Base-by-base conservation (phyloP, 2,888 invertebrate species). In the Athripsodes cinereus region DNA sequence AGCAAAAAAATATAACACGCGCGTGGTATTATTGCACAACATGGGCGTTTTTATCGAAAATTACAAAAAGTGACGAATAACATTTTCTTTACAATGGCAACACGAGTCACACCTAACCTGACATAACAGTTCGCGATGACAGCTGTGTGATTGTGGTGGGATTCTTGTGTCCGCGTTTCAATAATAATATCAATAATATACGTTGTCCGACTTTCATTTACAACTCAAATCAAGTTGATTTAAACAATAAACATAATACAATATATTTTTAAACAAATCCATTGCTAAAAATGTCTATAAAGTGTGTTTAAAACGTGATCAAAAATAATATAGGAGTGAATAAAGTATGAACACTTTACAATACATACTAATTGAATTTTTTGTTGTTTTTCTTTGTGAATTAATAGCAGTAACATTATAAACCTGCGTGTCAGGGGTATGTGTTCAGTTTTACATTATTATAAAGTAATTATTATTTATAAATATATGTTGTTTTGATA, bases 371-470 rank as follows among this genome's bases (percentile, higher is more conserved):
- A n/a, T n/a, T n/a, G n/a, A 31, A 11, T 40, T 40, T 40, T 40
- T 53, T 46, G 44, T 46, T 53, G 44, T 53, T 53, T 20, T 22
- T 53, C 53, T 46, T 53, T 53, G 53, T 53, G 53, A 22, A 22
- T 8, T 40, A 40, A 40, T 16, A 22, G 31, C 19, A n/a, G n/a
- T n/a, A n/a, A n/a, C n/a, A n/a, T n/a, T n/a, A n/a, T 22, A 53
- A 34, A 35, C 22, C 46, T 22, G 53, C 47, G 53, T 53, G 53
- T 46, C 16, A 16, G 47, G 46, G 53, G 53, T 53, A 53, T 46
- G 53, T 53, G 18, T 20, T n/a, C n/a, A n/a, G n/a, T n/a, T 31
- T 16, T 34, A n/a, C n/a, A 13, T n/a, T 40, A 40, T 40, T 40
- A 8, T 40, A 40, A 8, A 40, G 13, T 40, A 13, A 40, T 40